These are phyloP conservation scores for Equus przewalskii DNA, from an alignment of 2,113 vertebrate genomes.

Conservation along the genomic window DNA sequence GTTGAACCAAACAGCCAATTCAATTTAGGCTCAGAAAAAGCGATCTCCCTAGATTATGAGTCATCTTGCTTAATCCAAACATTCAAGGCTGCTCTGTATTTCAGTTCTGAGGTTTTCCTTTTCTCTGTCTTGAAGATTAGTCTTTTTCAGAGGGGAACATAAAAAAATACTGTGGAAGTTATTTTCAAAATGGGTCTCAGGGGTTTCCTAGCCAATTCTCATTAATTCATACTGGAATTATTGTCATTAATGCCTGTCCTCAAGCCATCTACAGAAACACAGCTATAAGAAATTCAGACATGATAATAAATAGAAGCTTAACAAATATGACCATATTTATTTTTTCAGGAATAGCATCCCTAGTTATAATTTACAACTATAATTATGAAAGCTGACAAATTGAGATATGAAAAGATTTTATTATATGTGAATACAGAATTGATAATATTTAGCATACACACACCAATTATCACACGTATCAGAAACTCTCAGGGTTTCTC, in stretches of 20 bases:
- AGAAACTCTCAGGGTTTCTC: neutral
- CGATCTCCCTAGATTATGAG: neutral
- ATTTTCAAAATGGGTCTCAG: neutral
- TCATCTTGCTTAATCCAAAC: neutral
- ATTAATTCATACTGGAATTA: neutral
- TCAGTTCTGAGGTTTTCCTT: neutral
- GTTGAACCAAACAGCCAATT: neutral
- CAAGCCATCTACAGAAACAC: conserved; percentile 1
- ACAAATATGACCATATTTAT: neutral
- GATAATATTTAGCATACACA: neutral
- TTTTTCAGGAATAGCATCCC: neutral
- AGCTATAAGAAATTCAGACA: neutral
- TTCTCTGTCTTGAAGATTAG: neutral
- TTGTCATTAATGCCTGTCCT: neutral
- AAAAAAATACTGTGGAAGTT: neutral
- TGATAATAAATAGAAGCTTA: neutral
- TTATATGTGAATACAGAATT: neutral
- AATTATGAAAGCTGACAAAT: conserved; percentile 49
- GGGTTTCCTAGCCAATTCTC: conserved; percentile 22
- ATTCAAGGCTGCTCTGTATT: neutral
- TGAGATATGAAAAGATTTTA: neutral
- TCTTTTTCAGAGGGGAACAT: neutral
- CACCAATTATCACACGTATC: neutral
- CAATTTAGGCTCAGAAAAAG: neutral
- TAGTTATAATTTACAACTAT: neutral